Evolutionary conservation across 2,113 vertebrate species (phyloP).

Genomic region (Pelobates fuscus): DNA sequence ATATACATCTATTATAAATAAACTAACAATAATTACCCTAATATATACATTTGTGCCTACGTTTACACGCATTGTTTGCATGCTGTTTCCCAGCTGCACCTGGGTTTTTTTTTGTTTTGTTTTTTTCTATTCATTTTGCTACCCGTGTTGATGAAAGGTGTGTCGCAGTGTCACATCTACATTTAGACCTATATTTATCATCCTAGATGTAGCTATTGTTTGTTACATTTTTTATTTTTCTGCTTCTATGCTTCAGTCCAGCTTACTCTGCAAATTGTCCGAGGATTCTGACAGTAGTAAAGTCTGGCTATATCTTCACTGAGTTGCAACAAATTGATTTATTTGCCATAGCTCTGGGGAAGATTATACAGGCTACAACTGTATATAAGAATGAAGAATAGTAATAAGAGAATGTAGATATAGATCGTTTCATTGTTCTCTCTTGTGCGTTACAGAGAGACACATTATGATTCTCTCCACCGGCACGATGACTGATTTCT

Average conservation of each 20-base stretch:
- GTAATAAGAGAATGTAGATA: conserved; percentile 41
- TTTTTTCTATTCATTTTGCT: too few relatives aligned
- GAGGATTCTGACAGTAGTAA: not conserved
- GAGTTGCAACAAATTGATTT: conserved; percentile 24
- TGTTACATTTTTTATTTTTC: not conserved
- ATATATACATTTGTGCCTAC: too few relatives aligned
- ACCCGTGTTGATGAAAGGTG: not conserved
- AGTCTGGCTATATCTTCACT: conserved; percentile 13
- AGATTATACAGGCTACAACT: conserved; percentile 16
- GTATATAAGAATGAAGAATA: conserved; percentile 35
- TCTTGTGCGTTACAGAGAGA: conserved; percentile 12
- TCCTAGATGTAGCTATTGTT: not conserved
- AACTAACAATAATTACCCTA: too few relatives aligned
- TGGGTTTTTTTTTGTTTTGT: too few relatives aligned
- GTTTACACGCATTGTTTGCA: too few relatives aligned
- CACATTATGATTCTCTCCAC: conserved; percentile 4
- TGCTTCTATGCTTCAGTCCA: not conserved
- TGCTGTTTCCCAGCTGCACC: too few relatives aligned
- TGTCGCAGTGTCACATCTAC: not conserved
- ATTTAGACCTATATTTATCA: not conserved
- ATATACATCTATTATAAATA: too few relatives aligned
- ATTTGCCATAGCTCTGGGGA: conserved; percentile 9
- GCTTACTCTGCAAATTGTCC: conserved; percentile 3
- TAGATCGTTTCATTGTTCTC: conserved; percentile 34
- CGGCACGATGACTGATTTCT: not conserved